These are phyloP conservation scores for Ramphastos sulfuratus DNA, from an alignment of 2,113 vertebrate genomes.

Conservation along the genomic window DNA sequence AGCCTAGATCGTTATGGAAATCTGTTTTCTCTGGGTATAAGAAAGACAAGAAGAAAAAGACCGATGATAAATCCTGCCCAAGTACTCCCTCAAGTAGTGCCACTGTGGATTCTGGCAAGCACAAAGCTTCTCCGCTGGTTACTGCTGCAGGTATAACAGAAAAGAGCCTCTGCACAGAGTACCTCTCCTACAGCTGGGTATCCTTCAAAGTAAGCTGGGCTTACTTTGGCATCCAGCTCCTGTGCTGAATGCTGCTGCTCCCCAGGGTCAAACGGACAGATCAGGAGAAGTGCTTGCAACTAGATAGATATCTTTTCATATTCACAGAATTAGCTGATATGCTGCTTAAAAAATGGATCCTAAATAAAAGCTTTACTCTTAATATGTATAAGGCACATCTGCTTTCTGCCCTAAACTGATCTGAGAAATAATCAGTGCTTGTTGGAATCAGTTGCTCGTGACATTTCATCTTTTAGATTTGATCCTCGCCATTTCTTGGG, in stretches of 20 bases:
- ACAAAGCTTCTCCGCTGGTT: slow-evolving; percentile 72
- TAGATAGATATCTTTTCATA: neutral
- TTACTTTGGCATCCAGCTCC: neutral
- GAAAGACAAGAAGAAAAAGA: slow-evolving; percentile 96
- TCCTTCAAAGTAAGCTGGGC: neutral
- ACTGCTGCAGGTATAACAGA: slow-evolving; percentile 81
- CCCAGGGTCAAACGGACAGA: neutral
- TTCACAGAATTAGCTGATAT: neutral
- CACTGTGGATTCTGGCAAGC: slow-evolving; percentile 87
- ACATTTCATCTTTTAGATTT: neutral
- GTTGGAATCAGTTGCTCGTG: neutral
- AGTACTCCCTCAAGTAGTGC: slow-evolving; percentile 91
- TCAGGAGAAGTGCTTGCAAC: neutral
- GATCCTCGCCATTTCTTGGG: neutral
- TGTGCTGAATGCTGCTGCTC: neutral
- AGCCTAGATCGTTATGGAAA: slow-evolving; percentile 94
- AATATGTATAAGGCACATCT: neutral
- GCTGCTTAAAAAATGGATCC: neutral
- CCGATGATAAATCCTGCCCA: slow-evolving; percentile 85
- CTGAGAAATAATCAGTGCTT: neutral
- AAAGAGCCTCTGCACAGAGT: neutral
- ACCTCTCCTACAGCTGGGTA: neutral
- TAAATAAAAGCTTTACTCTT: neutral
- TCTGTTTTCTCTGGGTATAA: slow-evolving; percentile 95
- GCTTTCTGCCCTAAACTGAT: neutral